Evolutionary conservation across 2,888 invertebrate genomes (phyloP), one percentile per base, ranked within the genome.

Genomic region (Lissonota sp.): DNA sequence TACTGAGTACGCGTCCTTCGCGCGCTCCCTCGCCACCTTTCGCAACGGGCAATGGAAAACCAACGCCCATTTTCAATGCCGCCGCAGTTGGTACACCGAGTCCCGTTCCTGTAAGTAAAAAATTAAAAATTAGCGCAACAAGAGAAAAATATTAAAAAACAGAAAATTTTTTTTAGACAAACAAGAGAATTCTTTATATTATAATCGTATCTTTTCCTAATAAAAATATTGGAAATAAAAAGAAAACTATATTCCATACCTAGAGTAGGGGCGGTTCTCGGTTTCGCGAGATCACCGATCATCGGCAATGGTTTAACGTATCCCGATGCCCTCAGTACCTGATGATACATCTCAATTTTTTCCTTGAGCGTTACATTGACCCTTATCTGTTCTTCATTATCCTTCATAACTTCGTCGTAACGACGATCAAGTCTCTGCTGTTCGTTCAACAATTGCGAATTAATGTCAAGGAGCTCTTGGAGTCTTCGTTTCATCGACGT

Each of bases 61-160:
- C 97, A 85, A 97, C 96, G 85, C 97, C 97, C 96, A 97, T 96
- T 94, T 97, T 97, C 85, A 97, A 94, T 76, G 97, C 96, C 67
- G 97, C 97, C 84, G 97, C 96, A 69, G 97, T 97, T 74, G 97
- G 97, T 79, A 96, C 96, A 90, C 96, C 95, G 93, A 96, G 93
- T 46, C 91, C 88, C 53, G 89, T 88, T 69, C 90, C 90, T 90
- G 49, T 58, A 70, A 40, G 53, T 16, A 77, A 82, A 78, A 46
- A 37, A 58, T 51, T 16, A 57, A 60, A 14, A 5, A 60, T 51
- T 57, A 67, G 26, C 12, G 58, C 26, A 66, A 4, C 6, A n/a
- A n/a, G 42, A 46, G 7, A 51, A 16, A 46, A 62, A 42, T 42
- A 16, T 58, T 6, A 26, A 8, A 72, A 16, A 44, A 39, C 12